Evolutionary conservation across 2,888 invertebrate genomes (phyloP).

Genomic region (Scrobipalpa costella): DNA sequence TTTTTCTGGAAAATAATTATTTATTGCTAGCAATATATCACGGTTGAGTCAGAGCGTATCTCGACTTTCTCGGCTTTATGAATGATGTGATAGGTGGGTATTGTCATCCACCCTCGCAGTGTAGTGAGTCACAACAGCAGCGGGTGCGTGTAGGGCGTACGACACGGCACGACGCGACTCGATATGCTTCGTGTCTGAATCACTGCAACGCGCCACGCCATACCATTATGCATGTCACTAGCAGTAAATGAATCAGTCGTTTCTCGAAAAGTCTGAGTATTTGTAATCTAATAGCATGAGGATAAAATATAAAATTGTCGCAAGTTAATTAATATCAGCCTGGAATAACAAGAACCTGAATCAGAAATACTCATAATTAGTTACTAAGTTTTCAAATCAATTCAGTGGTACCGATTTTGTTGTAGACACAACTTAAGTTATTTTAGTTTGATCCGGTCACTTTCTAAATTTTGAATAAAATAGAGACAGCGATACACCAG

Average conservation of each 20-base stretch:
- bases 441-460: too few species aligned
- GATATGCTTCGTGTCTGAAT: constrained; percentile 44
- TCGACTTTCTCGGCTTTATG: constrained; percentile 54
- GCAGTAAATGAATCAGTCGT: not conserved
- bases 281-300: too few species aligned
- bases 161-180: constrained; percentile 35
- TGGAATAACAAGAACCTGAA: too few species aligned
- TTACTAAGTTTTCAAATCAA: too few species aligned
- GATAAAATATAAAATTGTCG: too few species aligned
- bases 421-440: too few species aligned
- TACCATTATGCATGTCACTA: constrained; percentile 48
- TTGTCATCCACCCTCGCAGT: constrained; percentile 37
- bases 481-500: too few species aligned
- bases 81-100: constrained; percentile 62
- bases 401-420: too few species aligned
- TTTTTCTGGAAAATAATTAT: constrained; percentile 41
- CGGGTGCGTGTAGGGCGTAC: constrained; percentile 29
- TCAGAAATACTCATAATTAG: too few species aligned
- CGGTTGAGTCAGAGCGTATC: constrained; percentile 43
- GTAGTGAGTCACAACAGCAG: constrained; percentile 42
- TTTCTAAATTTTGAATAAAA: too few species aligned
- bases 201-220: constrained; percentile 52
- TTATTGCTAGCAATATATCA: constrained; percentile 52
- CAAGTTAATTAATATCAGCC: too few species aligned
- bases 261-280: constrained; percentile 11